Percentiles rank a stretch among this genome's conserved stretches.
Conservation (phyloP, 2,888 invertebrate species). For the Calliopum simillimum region DNA sequence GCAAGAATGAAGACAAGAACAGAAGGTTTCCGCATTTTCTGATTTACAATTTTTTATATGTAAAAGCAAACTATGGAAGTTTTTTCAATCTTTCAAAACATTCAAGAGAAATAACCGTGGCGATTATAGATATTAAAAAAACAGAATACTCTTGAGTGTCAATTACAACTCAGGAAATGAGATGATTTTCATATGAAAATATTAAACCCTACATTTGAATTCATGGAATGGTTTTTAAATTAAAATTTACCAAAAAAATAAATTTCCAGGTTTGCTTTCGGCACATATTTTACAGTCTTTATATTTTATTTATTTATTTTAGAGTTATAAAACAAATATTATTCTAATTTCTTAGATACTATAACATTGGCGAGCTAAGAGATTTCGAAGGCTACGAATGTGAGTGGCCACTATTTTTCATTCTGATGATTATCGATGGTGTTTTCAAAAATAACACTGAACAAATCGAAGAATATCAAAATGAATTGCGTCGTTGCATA, state of each 20-base stretch:
- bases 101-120: too few relatives aligned
- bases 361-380: constrained; percentile 91
- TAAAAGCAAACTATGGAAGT: neutral
- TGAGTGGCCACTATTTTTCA: constrained; percentile 97
- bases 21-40: constrained; percentile 66
- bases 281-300: neutral
- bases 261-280: too few relatives aligned
- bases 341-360: constrained; percentile 71
- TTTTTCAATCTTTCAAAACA: too few relatives aligned
- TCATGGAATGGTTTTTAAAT: too few relatives aligned
- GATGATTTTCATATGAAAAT: too few relatives aligned
- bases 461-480: constrained; percentile 93
- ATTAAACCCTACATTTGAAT: too few relatives aligned
- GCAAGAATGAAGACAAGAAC: constrained; percentile 84
- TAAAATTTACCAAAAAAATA: too few relatives aligned
- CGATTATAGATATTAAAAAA: too few relatives aligned
- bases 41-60: neutral
- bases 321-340: constrained; percentile 4
- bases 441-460: constrained; percentile 88
- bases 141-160: too few relatives aligned
- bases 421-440: constrained; percentile 96
- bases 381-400: constrained; percentile 96
- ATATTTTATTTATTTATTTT: neutral
- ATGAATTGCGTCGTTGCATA: constrained; percentile 83
- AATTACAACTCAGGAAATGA: too few relatives aligned